Conservation (phyloP, 2,797 vertebrate genomes). For the Oreortyx pictus region DNA sequence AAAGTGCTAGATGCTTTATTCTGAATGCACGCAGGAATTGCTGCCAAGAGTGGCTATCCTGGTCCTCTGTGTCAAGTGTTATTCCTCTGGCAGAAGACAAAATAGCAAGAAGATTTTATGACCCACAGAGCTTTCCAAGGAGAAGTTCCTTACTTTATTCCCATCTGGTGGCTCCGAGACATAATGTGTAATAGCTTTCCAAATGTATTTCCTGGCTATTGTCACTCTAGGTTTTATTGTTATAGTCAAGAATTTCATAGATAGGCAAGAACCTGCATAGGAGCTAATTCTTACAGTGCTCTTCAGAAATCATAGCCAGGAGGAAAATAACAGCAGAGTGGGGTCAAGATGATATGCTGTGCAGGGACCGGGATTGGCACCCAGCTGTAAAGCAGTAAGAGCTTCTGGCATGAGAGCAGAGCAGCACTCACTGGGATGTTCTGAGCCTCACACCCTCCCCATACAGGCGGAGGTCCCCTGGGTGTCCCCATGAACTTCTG, state of each 20-base stretch:
- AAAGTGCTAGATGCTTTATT: background rate
- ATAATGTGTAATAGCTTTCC: background rate
- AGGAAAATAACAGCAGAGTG: background rate
- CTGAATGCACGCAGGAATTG: background rate
- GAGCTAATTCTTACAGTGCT: background rate
- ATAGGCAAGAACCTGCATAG: background rate
- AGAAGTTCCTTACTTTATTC: background rate
- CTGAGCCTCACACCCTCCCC: background rate
- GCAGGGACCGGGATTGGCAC: background rate
- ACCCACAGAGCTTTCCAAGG: background rate
- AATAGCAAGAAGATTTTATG: background rate
- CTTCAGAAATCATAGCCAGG: background rate
- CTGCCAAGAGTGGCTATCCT: background rate
- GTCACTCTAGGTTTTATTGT: constrained; percentile 13
- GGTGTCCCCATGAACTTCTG: background rate
- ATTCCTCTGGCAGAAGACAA: background rate
- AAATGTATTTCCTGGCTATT: constrained; percentile 28
- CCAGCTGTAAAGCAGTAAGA: background rate
- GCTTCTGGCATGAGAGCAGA: background rate
- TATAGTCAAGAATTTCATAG: background rate
- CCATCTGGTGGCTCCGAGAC: background rate
- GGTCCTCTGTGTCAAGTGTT: background rate
- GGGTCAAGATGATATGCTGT: background rate
- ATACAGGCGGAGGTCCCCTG: background rate
- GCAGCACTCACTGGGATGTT: background rate